phyloP scores from a whole-genome alignment of 2,797 vertebrate genomes.

The Balearica regulorum region DNA sequence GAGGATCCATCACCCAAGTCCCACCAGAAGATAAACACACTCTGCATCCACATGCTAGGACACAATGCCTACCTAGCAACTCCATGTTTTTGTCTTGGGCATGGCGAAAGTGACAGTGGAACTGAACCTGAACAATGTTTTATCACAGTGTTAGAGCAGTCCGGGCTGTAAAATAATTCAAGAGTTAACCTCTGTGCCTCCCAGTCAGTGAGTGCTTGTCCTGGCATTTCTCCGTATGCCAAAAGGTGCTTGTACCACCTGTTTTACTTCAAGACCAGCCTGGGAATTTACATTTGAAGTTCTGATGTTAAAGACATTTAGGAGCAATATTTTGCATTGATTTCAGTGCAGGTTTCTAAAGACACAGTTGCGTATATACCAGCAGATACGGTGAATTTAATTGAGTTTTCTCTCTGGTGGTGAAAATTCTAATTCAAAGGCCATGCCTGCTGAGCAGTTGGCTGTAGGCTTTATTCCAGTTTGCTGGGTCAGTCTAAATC shows the following conservation, averaged over 20 bases:
- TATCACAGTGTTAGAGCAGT: neutral
- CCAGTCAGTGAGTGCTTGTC: neutral
- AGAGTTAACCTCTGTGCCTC: neutral
- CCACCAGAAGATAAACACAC: neutral
- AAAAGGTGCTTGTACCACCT: neutral
- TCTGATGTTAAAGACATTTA: neutral
- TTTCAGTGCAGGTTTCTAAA: neutral
- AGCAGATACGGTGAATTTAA: neutral
- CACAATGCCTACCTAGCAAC: neutral
- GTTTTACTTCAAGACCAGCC: neutral
- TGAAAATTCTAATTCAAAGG: neutral
- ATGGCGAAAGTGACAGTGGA: neutral
- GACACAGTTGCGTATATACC: neutral
- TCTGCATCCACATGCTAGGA: neutral
- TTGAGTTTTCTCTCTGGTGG: neutral
- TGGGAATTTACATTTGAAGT: neutral
- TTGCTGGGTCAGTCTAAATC: neutral
- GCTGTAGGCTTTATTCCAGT: neutral
- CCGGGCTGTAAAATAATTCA: neutral
- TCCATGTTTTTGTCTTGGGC: neutral
- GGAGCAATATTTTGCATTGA: neutral
- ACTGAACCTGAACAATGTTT: neutral
- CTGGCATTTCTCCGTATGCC: neutral
- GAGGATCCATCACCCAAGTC: neutral
- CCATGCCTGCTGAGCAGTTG: neutral